A percentile compares a stretch with the other conserved stretches of the same genome.
phyloP scores from a whole-genome alignment of 2,888 invertebrate species.

The Phorcus lineatus region DNA sequence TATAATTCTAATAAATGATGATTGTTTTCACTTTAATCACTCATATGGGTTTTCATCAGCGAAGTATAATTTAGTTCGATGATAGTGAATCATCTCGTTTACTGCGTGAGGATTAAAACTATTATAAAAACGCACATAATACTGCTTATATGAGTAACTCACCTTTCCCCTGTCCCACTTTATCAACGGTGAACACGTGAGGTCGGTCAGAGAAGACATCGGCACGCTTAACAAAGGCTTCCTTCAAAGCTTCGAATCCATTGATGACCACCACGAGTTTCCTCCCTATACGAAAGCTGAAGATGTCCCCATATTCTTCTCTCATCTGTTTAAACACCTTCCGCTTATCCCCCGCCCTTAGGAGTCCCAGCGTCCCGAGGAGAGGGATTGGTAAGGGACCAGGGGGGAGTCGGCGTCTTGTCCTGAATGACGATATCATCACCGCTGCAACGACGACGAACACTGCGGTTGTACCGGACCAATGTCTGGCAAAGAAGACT shows the following conservation, averaged over 20 bases:
- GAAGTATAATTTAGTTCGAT: too few relatives aligned
- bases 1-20: too few relatives aligned
- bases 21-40: too few relatives aligned
- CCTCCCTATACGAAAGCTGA: conserved; percentile 32
- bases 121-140: too few relatives aligned
- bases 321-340: conserved; percentile 30
- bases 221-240: conserved; percentile 32
- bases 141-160: conserved; percentile 2
- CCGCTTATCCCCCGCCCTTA: conserved; percentile 9
- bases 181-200: conserved; percentile 36
- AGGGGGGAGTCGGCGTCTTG: not conserved
- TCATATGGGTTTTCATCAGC: too few relatives aligned
- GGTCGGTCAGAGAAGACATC: conserved; percentile 35
- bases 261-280: conserved; percentile 38
- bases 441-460: not conserved
- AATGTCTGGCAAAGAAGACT: not conserved
- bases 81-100: too few relatives aligned
- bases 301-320: conserved; percentile 35
- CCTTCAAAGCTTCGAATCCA: conserved; percentile 32
- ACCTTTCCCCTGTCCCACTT: conserved; percentile 39
- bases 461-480: not conserved
- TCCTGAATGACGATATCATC: not conserved
- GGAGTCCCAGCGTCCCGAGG: not conserved
- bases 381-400: conserved; percentile 3
- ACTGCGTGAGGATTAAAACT: too few relatives aligned